Base-by-base conservation (phyloP, 2,888 invertebrate species). In the Boloria euphrosyne region DNA sequence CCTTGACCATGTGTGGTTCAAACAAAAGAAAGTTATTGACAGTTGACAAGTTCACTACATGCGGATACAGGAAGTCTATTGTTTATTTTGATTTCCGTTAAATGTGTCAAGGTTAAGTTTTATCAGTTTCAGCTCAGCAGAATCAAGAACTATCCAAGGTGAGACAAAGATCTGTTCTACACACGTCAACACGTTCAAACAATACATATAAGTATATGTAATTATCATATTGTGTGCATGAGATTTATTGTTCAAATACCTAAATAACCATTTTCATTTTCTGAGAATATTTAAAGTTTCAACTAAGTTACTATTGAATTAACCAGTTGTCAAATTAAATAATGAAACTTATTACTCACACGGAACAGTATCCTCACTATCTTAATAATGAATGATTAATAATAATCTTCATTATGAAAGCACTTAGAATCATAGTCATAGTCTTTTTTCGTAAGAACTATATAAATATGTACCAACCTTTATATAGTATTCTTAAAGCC, bases 51-150 rank as follows among this genome's bases (percentile, higher is more conserved):
- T 75, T 78, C 73, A 75, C 75, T 77, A 78, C 76, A 78, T 73
- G 76, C 82, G 89, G 89, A 89, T 85, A 80, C 76, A 85, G 90
- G 87, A 89, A 89, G 79, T 70, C 73, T 69, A 79, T 80, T 82
- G 79, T 78, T 79, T 80, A 78, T 76, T 72, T 76, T 68, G 78
- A 52, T 81, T 85, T 84, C 86, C 82, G 75, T 68, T 75, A 68
- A 71, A 71, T 69, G 82, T 86, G 87, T 87, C 81, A 84, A 82
- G 85, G 84, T 79, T 78, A 66, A 66, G 65, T 49, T 63, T 72
- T 70, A 72, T 72, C 69, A 60, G 61, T 63, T 60, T 53, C 54
- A 64, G 64, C 57, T 65, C 69, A 71, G 66, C 62, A 67, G 49
- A 59, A 47, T 59, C 69, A 71, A 71, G 73, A 73, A 74, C 71